Evolutionary conservation across 2,797 vertebrate species (phyloP), one percentile per base, ranked within the genome.

Genomic region (Gymnothorax javanicus): DNA sequence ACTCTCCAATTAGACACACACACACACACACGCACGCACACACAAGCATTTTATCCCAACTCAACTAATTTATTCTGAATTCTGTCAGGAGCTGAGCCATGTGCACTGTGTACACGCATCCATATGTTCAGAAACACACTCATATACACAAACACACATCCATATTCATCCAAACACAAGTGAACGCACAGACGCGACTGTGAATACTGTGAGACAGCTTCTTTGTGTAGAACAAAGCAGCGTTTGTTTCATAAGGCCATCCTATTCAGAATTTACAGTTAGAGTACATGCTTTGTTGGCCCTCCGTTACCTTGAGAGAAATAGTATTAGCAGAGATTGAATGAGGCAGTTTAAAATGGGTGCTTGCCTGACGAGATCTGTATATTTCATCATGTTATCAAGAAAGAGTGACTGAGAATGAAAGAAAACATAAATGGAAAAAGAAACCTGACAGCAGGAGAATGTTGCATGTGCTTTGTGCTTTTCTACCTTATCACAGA

Each of bases 311-410:
- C 25, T 27, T 73, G 69, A 73, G 69, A n/a, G 25, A 79, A 5
- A 54, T 52, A 52, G 54, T 52, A 23, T 54, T 50, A n/a, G 17
- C 75, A 54, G 50, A 79, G 43, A 54, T 23, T 54, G 50, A 23
- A 52, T 79, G 75, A 8, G 75, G 43, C 50, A 79, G 17, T 79
- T 8, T 7, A 54, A 79, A 23, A 79, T 79, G 23, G 57, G 3
- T n/a, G 77, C 17, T 82, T 27, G 12, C n/a, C 62, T 58, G 82
- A 69, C 54, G 69, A 25, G 12, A 8, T 23, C 3, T 20, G 52
- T n/a, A 82, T 64, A 57, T 82, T 82, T 86, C 59, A 82, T 54
- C 23, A 57, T 9, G 62, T 71, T 54, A 85, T 20, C 84, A 75
- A 56, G 33, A 5, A 58, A 12, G n/a, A 23, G 73, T 69, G 56